Conservation (phyloP, 1,140 invertebrate species). For the Hetaerina americana region DNA sequence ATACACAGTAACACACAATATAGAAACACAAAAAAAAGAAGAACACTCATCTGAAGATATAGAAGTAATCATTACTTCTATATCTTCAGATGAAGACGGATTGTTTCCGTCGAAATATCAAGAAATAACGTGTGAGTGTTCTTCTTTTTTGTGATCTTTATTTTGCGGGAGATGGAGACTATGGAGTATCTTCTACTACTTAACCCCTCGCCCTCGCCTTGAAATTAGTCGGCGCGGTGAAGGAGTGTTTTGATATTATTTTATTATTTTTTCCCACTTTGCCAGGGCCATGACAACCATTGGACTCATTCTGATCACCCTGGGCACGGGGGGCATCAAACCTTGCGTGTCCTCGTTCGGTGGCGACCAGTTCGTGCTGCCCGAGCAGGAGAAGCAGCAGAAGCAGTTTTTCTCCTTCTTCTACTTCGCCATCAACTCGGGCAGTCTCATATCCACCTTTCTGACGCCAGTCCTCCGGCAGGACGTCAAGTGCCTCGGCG, state of each 20-base stretch:
- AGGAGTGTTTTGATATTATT: neutral
- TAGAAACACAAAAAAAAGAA: too few species aligned
- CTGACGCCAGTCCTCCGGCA: slow-evolving; percentile 76
- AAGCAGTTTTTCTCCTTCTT: slow-evolving; percentile 84
- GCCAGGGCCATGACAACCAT: slow-evolving; percentile 55
- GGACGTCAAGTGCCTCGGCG: slow-evolving; percentile 68
- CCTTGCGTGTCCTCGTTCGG: slow-evolving; percentile 95
- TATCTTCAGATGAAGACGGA: neutral
- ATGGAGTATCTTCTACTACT: neutral
- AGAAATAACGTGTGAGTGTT: too few species aligned
- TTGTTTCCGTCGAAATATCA: neutral
- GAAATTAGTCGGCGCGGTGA: neutral
- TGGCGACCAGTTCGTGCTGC: slow-evolving; percentile 84
- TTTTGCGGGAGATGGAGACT: neutral
- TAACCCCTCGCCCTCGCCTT: neutral
- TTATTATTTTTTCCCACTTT: slow-evolving; percentile 20
- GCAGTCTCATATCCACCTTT: slow-evolving; percentile 79
- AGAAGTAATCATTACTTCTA: too few species aligned
- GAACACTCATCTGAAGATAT: too few species aligned
- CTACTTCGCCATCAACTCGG: slow-evolving; percentile 88
- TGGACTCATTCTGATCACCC: slow-evolving; percentile 70
- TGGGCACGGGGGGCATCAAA: slow-evolving; percentile 94
- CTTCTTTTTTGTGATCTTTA: too few species aligned
- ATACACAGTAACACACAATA: too few species aligned
- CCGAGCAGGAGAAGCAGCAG: slow-evolving; percentile 60